Conservation (phyloP, 2,797 vertebrate genomes). For the Premnoplex brunnescens region DNA sequence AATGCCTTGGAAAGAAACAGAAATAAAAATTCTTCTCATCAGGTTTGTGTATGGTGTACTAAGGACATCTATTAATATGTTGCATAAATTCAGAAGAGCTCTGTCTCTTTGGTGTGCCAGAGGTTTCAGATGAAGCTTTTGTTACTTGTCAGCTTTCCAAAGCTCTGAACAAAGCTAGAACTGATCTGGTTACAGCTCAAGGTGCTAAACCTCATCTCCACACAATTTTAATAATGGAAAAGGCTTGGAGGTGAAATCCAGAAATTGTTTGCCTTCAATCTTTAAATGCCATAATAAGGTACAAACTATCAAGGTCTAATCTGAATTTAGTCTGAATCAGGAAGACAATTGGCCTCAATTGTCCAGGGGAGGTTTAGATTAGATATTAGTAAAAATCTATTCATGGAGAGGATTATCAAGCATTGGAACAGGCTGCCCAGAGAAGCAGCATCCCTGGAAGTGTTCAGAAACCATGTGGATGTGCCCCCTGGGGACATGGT, state of each 20-base stretch:
- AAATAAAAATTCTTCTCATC: background rate
- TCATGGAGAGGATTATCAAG: background rate
- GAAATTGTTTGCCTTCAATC: background rate
- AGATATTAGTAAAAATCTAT: background rate
- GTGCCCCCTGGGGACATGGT: background rate
- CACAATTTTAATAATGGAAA: background rate
- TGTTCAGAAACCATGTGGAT: background rate
- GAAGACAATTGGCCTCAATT: background rate
- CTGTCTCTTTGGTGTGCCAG: background rate
- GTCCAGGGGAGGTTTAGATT: background rate
- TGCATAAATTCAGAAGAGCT: background rate
- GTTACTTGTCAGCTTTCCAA: background rate
- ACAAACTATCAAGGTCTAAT: background rate
- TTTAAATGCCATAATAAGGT: background rate
- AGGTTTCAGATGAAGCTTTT: background rate
- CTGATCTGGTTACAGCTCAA: background rate
- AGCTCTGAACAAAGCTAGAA: background rate
- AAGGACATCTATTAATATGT: fast-evolving
- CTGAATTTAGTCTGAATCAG: background rate
- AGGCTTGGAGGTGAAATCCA: background rate
- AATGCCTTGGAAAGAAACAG: background rate
- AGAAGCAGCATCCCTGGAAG: background rate
- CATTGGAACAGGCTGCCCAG: background rate
- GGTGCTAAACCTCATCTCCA: background rate
- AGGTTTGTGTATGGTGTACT: background rate